Base-by-base conservation (phyloP, 2,113 vertebrate species). In the Zapornia atra region DNA sequence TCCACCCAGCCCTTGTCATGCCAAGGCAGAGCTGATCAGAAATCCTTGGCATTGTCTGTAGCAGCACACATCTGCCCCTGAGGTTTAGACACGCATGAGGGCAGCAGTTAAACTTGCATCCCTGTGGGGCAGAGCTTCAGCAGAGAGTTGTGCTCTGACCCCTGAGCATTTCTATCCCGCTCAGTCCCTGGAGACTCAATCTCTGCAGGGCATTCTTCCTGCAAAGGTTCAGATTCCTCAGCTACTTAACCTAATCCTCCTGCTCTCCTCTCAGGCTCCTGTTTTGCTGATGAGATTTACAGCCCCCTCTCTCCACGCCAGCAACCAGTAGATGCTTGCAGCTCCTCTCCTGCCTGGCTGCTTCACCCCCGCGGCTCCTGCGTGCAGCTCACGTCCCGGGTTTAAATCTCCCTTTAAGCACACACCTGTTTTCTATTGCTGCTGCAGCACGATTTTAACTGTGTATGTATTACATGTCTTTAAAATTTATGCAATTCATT, bases 401-500 rank as follows among this genome's bases (percentile, higher is more conserved):
- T 89, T 95, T 97, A 96, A 96, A 96, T 96, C 92, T 95, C 75
- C 60, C 88, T 95, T 92, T 91, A 96, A 97, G 72, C 94, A 96
- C 92, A 94, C 92, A 96, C 94, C 95, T 96, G 95, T 92, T 97
- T 96, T 91, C 94, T 93, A 76, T 91, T 95, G 93, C 96, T 96
- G 94, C 68, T 95, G 94, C 19, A 3, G 92, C 94, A 90, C 78
- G 90, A 92, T 90, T 97, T 95, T 97, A 96, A 97, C 95, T 80
- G 83, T 88, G 92, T 95, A 56, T 96, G 95, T 95, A 96, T 96
- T 96, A 96, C 95, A 93, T 86, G 95, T 94, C 96, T 94, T 96
- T 97, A 94, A 96, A 97, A 97, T 97, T 96, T 97, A 96, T 97
- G 97, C 93, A 94, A 91, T 91, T 94, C 95, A 92, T 92, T 96